Percentiles rank a stretch among this genome's conserved stretches.
Evolutionary conservation across 2,113 vertebrate genomes (phyloP).

Genomic region (Scartelaos histophorus): DNA sequence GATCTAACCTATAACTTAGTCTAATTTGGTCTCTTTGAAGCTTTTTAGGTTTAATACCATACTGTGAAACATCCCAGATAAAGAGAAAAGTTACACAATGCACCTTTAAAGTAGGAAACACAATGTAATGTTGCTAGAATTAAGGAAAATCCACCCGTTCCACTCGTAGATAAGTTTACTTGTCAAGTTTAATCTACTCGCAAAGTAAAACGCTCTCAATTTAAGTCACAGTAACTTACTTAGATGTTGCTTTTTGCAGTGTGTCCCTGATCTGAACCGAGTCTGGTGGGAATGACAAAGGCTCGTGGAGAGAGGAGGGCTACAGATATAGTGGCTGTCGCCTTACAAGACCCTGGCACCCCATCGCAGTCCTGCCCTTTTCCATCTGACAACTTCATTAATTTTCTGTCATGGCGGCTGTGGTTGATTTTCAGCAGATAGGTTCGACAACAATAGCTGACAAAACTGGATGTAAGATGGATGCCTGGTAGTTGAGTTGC

Average conservation of each 20-base stretch:
- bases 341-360: conserved; percentile 52
- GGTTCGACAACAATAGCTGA: conserved; percentile 44
- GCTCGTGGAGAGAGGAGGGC: conserved; percentile 34
- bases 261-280: conserved; percentile 62
- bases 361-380: conserved; percentile 62
- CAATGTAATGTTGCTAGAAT: no score
- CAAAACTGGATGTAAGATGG: conserved; percentile 51
- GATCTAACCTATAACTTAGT: no score
- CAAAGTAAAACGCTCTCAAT: no score
- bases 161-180: no score
- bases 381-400: conserved; percentile 67
- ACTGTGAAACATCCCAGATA: no score
- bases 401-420: conserved; percentile 51
- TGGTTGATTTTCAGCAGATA: conserved; percentile 63
- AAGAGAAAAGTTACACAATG: no score
- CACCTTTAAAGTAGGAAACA: no score
- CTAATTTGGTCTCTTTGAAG: no score
- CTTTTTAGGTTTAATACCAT: no score
- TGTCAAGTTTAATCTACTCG: no score
- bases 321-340: conserved; percentile 48
- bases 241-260: background rate
- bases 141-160: no score
- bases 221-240: no score
- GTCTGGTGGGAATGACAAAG: conserved; percentile 55
- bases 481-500: conserved; percentile 24